Evolutionary conservation across 2,888 invertebrate genomes (phyloP), one percentile per base, ranked within the genome.

Genomic region (Rhorus exstirpatorius): DNA sequence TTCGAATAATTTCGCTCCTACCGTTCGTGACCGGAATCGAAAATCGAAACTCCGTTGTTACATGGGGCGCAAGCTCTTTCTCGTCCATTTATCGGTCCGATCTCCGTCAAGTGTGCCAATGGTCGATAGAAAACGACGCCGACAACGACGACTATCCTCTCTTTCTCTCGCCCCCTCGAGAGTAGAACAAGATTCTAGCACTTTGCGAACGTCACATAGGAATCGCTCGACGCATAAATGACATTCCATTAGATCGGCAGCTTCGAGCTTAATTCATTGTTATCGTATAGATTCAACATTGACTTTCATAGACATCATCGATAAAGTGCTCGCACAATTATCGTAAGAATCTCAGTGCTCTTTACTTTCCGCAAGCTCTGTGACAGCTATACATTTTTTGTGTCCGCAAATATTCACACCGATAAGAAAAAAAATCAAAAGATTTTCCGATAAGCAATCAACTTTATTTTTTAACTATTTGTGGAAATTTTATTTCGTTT

Each of bases 1-100:
- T 82, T 75, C 41, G 79, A 79, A 83, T 79, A 83, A 83, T 83
- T 83, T 67, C 55, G 65, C 71, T 26, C n/a, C 70, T 55, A 19
- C 38, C 63, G 44, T 79, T 82, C 82, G 82, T 82, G 82, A 82
- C 79, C 70, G 79, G 79, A 83, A 83, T 83, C 65, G 71, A 61
- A 79, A 67, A 83, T 79, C 70, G 79, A 79, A 79, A 75, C 60
- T 71, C 35, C 21, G 14, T 17, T 14, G 60, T 65, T 63, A 55
- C 12, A 61, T 17, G 14, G 17, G 41, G 51, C 60, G 24, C 41
- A 38, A 21, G 65, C 19, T 61, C 38, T n/a, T n/a, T 53, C 53
- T 41, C 78, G 49, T 21, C 6, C 70, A 58, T 76, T 83, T 67
- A 83, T 83, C 76, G 51, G 71, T 51, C 46, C 46, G 75, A 79